Evolutionary conservation across 2,888 invertebrate species (phyloP).

Genomic region (Heterodera filipjevi): DNA sequence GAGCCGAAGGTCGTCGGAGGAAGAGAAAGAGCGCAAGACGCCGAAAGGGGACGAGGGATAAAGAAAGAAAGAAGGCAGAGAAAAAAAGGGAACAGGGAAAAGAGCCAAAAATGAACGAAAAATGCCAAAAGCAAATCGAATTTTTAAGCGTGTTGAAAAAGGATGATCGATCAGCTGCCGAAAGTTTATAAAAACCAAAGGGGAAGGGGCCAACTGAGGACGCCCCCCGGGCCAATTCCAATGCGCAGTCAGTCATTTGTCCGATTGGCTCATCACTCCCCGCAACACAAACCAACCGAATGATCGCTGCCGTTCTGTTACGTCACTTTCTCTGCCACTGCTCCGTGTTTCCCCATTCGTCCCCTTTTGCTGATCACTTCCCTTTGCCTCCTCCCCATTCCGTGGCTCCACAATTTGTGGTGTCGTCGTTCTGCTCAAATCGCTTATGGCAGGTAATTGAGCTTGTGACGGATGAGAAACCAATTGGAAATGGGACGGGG

Average conservation of each 20-base stretch:
- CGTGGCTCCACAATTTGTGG: conserved; percentile 9
- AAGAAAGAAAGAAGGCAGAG: background rate
- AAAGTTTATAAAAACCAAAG: no score
- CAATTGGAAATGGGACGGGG: background rate
- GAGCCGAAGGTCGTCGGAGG: background rate
- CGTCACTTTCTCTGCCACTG: background rate
- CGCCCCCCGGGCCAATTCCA: no score
- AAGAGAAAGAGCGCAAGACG: background rate
- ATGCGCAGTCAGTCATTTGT: no score
- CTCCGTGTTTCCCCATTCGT: background rate
- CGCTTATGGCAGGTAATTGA: background rate
- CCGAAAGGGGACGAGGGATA: background rate
- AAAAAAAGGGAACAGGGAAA: background rate
- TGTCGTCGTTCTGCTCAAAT: background rate
- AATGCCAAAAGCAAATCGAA: background rate
- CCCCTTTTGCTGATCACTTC: background rate
- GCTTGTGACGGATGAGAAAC: background rate
- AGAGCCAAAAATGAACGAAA: background rate
- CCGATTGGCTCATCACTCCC: background rate
- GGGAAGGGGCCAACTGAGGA: no score
- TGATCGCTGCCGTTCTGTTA: background rate
- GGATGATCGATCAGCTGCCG: no score
- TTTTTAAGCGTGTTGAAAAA: background rate
- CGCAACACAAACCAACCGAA: no score
- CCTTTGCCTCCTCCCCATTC: background rate